Evolutionary conservation across 1,140 invertebrate genomes (phyloP).

Genomic region (Oedothorax gibbosus): DNA sequence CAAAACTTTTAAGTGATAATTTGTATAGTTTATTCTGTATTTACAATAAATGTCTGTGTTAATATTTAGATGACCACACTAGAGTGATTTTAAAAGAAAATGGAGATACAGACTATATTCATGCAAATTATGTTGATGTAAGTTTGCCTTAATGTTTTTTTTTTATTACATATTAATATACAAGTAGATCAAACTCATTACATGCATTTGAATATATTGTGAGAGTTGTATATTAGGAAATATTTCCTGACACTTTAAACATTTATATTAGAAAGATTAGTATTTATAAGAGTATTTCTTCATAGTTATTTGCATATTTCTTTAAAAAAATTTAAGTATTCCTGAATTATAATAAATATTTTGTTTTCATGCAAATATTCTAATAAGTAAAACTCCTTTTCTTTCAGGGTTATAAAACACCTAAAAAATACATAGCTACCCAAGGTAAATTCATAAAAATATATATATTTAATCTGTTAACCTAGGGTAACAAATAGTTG

Average conservation of each 20-base stretch:
- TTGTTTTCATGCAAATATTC: not conserved
- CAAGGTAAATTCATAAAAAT: slow-evolving; percentile 71
- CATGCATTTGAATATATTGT: too few relatives aligned
- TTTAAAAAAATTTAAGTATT: not conserved
- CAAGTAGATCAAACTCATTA: too few relatives aligned
- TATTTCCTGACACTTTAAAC: too few relatives aligned
- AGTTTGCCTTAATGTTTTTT: not conserved
- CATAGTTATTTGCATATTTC: not conserved
- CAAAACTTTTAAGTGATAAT: too few relatives aligned
- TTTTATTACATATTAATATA: not conserved
- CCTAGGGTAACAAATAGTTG: too few relatives aligned
- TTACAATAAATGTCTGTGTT: too few relatives aligned
- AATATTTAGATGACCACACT: slow-evolving; percentile 68
- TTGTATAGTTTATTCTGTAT: too few relatives aligned
- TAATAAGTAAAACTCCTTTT: not conserved
- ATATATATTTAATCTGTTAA: not conserved
- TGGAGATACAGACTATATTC: slow-evolving; percentile 71
- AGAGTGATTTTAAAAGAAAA: slow-evolving; percentile 66
- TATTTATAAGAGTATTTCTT: too few relatives aligned
- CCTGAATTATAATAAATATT: not conserved
- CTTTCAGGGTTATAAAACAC: slow-evolving; percentile 73
- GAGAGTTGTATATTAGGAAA: too few relatives aligned
- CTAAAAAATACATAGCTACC: slow-evolving; percentile 81
- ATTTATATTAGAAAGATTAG: too few relatives aligned
- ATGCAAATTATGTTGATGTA: slow-evolving; percentile 72